Evolutionary conservation across 64 coral and sea anemone species (phyloP).

Genomic region (Orbicella faveolata): DNA sequence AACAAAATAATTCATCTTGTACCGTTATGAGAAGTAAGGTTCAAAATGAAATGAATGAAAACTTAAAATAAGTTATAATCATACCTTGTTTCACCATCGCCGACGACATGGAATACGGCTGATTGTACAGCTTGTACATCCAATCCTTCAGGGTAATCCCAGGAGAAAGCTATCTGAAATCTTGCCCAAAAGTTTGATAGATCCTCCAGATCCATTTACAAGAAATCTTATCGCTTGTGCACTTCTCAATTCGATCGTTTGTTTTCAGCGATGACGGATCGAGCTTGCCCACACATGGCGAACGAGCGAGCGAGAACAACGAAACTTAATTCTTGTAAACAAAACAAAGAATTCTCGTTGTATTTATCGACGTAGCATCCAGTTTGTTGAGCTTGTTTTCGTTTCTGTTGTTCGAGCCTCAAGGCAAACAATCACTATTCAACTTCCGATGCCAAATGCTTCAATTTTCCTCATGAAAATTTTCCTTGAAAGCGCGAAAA

Average conservation of each 20-base stretch:
- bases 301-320: not conserved
- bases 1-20: not conserved
- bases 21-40: not conserved
- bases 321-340: constrained; percentile 10
- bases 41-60: not conserved
- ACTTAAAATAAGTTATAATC: not conserved
- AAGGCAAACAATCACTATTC: not conserved
- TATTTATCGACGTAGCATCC: not conserved
- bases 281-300: not conserved
- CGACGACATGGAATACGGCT: constrained; percentile 90
- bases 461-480: not conserved
- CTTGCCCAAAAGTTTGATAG: constrained; percentile 81
- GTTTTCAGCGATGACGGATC: constrained; percentile 5
- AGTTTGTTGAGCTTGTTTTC: not conserved
- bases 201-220: constrained; percentile 69
- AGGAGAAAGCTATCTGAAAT: constrained; percentile 92
- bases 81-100: constrained; percentile 78
- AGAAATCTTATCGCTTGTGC: not conserved
- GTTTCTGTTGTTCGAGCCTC: not conserved
- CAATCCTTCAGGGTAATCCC: constrained; percentile 86
- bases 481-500: constrained; percentile 24
- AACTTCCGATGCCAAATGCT: not conserved
- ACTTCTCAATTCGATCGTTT: constrained; percentile 6
- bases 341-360: not conserved
- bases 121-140: constrained; percentile 82